Evolutionary conservation across 1,140 invertebrate genomes (phyloP).

Genomic region (Drosophila albomicans): DNA sequence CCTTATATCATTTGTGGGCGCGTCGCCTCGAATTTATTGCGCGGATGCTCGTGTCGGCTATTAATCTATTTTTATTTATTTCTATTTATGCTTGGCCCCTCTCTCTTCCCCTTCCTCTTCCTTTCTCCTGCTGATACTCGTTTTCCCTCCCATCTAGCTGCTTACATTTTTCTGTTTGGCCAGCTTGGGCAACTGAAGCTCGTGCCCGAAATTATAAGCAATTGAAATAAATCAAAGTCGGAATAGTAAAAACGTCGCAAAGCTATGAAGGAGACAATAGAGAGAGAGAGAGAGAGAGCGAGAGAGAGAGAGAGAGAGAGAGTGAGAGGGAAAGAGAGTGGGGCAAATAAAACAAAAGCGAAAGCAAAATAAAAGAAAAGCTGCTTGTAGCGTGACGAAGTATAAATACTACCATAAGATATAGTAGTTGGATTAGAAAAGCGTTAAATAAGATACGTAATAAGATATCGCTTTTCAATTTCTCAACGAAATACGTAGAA

Average conservation of each 20-base stretch:
- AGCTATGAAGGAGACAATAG: slow-evolving; percentile 4
- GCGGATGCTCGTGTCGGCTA: slow-evolving; percentile 52
- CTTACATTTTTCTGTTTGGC: neutral
- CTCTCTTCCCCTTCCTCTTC: neutral
- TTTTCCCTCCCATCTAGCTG: neutral
- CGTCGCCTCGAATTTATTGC: slow-evolving; percentile 60
- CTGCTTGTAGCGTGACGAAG: slow-evolving; percentile 5
- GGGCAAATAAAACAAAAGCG: slow-evolving; percentile 19
- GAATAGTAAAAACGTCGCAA: slow-evolving; percentile 65
- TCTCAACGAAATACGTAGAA: neutral
- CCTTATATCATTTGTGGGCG: slow-evolving; percentile 47
- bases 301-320: neutral
- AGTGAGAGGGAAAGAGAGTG: neutral
- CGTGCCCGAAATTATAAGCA: slow-evolving; percentile 78
- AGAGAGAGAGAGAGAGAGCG: neutral
- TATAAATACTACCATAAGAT: slow-evolving; percentile 17
- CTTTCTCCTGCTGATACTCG: neutral
- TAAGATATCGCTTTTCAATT: neutral
- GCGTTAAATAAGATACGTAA: slow-evolving; percentile 1
- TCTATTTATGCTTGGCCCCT: slow-evolving; percentile 59
- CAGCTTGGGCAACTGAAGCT: slow-evolving; percentile 32
- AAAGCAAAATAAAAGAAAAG: slow-evolving; percentile 10
- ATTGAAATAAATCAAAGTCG: slow-evolving; percentile 81
- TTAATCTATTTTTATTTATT: slow-evolving; percentile 80
- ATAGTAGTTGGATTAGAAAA: slow-evolving; percentile 16